Evolutionary conservation across 2,888 invertebrate genomes (phyloP).

Genomic region (Balanococcus diminutus): DNA sequence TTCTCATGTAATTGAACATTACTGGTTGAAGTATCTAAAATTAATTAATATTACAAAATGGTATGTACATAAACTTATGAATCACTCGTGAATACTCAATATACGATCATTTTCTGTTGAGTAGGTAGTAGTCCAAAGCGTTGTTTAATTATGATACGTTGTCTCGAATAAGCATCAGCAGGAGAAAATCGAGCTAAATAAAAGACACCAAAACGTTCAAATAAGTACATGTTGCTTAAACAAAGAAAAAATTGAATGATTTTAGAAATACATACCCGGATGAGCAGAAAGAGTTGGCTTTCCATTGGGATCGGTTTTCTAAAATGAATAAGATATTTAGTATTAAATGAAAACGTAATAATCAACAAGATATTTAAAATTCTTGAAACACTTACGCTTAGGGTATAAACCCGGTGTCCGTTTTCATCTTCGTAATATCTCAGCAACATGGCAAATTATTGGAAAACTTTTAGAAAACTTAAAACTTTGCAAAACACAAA

Average conservation of each 20-base stretch:
- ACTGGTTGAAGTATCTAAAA: too few species aligned
- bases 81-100: conserved; percentile 62
- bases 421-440: conserved; percentile 78
- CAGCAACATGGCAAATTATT: conserved; percentile 69
- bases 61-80: not conserved
- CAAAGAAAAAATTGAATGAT: not conserved
- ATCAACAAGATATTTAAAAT: not conserved
- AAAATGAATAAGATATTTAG: conserved; percentile 61
- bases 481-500: too few species aligned
- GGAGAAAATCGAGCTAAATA: conserved; percentile 87
- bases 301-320: conserved; percentile 80
- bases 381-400: conserved; percentile 70
- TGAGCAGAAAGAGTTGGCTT: conserved; percentile 87
- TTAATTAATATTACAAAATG: too few species aligned
- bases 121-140: conserved; percentile 86
- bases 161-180: conserved; percentile 90
- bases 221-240: not conserved
- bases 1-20: too few species aligned
- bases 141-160: conserved; percentile 86
- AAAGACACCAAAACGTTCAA: conserved; percentile 44
- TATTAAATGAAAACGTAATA: conserved; percentile 22
- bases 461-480: not conserved
- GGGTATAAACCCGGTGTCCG: conserved; percentile 82
- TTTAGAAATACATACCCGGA: conserved; percentile 67
- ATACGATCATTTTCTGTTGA: conserved; percentile 77